Percentiles rank a stretch among this genome's conserved stretches.
Conservation (phyloP, 2,888 invertebrate genomes). For the Polydesmus complanatus region DNA sequence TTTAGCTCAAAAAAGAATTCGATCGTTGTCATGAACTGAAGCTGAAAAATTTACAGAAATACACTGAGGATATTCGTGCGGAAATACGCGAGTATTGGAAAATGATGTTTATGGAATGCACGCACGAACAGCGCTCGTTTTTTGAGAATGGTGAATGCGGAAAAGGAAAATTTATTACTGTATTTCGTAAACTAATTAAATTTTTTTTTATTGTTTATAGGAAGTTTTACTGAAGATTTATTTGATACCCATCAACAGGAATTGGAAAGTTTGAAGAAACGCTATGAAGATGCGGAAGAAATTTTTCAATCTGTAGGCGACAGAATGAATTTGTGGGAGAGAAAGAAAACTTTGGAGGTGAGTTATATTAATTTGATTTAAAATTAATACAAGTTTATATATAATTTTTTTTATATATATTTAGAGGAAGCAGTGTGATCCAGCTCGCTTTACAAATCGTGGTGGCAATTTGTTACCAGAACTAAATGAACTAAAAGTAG, state of each 20-base stretch:
- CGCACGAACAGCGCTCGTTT: too few species aligned
- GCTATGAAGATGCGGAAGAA: background rate
- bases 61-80: background rate
- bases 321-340: background rate
- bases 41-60: background rate
- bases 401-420: background rate
- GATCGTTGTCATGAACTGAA: background rate
- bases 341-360: background rate
- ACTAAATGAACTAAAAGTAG: constrained; percentile 2
- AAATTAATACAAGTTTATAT: background rate
- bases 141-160: too few species aligned
- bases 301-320: background rate
- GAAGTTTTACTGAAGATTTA: background rate
- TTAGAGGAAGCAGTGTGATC: background rate
- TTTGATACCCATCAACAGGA: background rate
- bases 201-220: background rate
- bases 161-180: too few species aligned
- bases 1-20: background rate
- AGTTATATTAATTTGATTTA: background rate
- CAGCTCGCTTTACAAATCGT: background rate
- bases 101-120: background rate
- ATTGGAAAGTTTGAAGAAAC: background rate
- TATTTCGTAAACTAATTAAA: background rate
- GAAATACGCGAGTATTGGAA: background rate
- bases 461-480: constrained; percentile 3